A percentile compares a stretch with the other conserved stretches of the same genome.
Conservation (phyloP, 2,888 invertebrate genomes). For the Orgyia antiqua region DNA sequence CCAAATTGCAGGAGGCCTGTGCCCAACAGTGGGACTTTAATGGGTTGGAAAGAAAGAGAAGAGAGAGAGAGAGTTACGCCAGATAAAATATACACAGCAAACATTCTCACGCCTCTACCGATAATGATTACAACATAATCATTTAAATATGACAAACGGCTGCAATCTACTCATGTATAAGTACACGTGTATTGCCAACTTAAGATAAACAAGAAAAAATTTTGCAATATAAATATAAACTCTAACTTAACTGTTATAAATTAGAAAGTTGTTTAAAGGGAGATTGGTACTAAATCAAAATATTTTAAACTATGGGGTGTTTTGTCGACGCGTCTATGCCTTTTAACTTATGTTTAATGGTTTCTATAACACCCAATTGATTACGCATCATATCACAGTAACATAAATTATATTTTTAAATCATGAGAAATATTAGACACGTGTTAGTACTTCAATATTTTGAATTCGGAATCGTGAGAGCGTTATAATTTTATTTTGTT, state of each 20-base stretch:
- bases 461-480: not conserved
- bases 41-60: too few species aligned
- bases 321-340: slow-evolving; percentile 43
- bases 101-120: slow-evolving; percentile 58
- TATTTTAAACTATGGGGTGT: slow-evolving; percentile 66
- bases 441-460: not conserved
- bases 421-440: slow-evolving; percentile 45
- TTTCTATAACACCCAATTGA: slow-evolving; percentile 72
- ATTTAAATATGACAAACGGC: slow-evolving; percentile 70
- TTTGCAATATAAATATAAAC: too few species aligned
- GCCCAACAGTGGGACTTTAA: too few species aligned
- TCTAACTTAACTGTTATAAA: too few species aligned
- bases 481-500: not conserved
- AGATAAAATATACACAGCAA: too few species aligned
- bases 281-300: too few species aligned
- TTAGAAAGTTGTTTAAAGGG: too few species aligned
- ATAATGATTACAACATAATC: slow-evolving; percentile 58
- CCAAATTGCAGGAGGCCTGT: too few species aligned
- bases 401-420: slow-evolving; percentile 44
- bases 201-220: slow-evolving; percentile 34
- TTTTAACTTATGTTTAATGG: slow-evolving; percentile 66
- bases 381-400: slow-evolving; percentile 56
- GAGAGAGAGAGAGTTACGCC: too few species aligned
- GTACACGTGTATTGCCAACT: slow-evolving; percentile 48
- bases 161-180: slow-evolving; percentile 64